Conservation (phyloP, 1,140 invertebrate genomes). For the Rhizoglyphus robini region DNA sequence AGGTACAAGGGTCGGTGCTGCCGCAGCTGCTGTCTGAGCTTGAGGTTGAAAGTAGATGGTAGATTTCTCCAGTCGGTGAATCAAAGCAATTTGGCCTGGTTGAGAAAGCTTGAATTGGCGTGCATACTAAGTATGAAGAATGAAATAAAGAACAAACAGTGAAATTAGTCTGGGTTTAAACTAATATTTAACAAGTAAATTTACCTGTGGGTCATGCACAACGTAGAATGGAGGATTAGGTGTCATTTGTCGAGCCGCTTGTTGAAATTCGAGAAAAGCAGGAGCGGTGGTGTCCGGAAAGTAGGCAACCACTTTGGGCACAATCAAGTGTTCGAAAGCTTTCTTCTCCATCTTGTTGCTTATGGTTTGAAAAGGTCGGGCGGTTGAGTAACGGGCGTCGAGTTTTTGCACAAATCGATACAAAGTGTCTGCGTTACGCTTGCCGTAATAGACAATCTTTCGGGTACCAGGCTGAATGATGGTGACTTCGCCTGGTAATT, state of each 20-base stretch:
- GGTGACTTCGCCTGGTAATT: neutral
- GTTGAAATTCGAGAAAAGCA: constrained; percentile 23
- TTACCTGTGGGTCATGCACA: constrained; percentile 23
- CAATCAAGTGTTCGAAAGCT: constrained; percentile 23
- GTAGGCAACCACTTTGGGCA: constrained; percentile 23
- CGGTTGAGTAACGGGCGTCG: neutral
- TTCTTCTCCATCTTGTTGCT: constrained; percentile 25
- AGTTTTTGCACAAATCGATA: neutral
- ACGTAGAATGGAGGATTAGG: constrained; percentile 24
- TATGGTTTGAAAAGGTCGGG: constrained; percentile 21
- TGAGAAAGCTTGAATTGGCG: constrained; percentile 22
- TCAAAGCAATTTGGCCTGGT: constrained; percentile 24
- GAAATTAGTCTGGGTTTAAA: neutral
- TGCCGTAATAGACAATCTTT: constrained; percentile 3
- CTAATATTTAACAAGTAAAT: neutral
- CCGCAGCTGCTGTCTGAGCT: neutral
- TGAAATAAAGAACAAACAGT: constrained; percentile 7
- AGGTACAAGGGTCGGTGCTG: neutral
- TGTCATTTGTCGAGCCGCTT: constrained; percentile 20
- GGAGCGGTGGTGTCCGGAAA: constrained; percentile 23
- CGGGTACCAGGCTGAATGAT: neutral
- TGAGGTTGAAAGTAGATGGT: constrained; percentile 19
- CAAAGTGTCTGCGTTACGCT: neutral
- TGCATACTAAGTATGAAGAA: constrained; percentile 21
- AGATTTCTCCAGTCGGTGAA: constrained; percentile 22